phyloP scores from a whole-genome alignment of 2,113 vertebrate genomes.

The Melospiza melodia region DNA sequence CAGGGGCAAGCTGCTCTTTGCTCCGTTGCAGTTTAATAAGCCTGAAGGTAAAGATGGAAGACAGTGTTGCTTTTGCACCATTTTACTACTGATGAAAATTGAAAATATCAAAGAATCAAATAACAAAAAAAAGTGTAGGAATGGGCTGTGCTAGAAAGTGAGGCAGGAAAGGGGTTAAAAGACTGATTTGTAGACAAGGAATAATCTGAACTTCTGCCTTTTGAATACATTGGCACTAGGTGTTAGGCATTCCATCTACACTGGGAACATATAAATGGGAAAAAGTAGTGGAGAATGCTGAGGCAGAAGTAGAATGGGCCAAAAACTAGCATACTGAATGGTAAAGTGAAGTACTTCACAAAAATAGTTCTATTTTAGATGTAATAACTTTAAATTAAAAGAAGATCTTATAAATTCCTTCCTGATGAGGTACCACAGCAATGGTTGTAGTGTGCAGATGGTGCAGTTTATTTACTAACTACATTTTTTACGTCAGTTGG shows the following conservation, averaged over 20 bases:
- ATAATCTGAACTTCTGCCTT: background rate
- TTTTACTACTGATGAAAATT: background rate
- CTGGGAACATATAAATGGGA: background rate
- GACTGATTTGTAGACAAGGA: background rate
- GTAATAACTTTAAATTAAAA: conserved; percentile 13
- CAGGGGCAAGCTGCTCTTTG: background rate
- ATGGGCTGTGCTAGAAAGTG: background rate
- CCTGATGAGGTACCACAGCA: background rate
- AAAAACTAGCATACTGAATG: background rate
- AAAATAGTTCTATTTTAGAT: background rate
- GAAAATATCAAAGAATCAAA: background rate
- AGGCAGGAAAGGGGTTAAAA: background rate
- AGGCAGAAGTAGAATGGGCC: background rate
- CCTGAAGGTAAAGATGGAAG: background rate
- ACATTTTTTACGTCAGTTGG: background rate
- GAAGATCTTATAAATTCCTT: conserved; percentile 24
- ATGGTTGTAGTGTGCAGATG: conserved; percentile 22
- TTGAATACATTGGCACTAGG: background rate
- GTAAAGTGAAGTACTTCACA: background rate
- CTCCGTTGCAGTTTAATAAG: background rate
- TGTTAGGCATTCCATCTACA: background rate
- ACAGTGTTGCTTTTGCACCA: background rate
- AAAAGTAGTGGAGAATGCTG: background rate
- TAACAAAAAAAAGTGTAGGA: background rate
- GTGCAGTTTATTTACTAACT: conserved; percentile 47